Base-by-base conservation (phyloP, 1,140 invertebrate species). In the Acarapis woodi region DNA sequence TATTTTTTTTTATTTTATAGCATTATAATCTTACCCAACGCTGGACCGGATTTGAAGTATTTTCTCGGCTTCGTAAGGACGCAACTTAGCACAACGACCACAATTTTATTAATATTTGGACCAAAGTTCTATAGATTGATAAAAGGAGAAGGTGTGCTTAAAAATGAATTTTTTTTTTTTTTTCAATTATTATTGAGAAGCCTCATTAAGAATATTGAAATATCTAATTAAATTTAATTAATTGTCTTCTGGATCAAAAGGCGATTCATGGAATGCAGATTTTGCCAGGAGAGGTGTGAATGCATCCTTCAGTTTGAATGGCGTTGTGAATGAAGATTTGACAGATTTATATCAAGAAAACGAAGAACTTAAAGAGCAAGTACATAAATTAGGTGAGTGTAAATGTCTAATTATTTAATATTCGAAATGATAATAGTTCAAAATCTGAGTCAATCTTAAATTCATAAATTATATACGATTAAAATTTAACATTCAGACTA, bases 351-450 rank as follows among this genome's bases (percentile, higher is more conserved):
- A 68, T 48, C 74, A 79, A 53, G 77, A 83, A 54, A 83, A 83
- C 49, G 75, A 80, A 50, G 76, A 82, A 52, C 59, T 82, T 0
- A 82, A 80, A 62, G 76, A 82, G 51, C 76, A 83, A 58, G 68
- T 83, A 14, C 77, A 82, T 46, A 82, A 80, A 49, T 52, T 83
- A n/a, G n/a, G n/a, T n/a, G n/a, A n/a, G n/a, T n/a, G n/a, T n/a
- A n/a, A n/a, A n/a, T n/a, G n/a, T n/a, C n/a, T n/a, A n/a, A n/a
- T n/a, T n/a, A n/a, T n/a, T n/a, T n/a, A n/a, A n/a, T n/a, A n/a
- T n/a, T n/a, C n/a, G n/a, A n/a, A n/a, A n/a, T n/a, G n/a, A n/a
- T n/a, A n/a, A n/a, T n/a, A n/a, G n/a, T n/a, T n/a, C n/a, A n/a
- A n/a, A n/a, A n/a, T n/a, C n/a, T n/a, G n/a, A n/a, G n/a, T n/a